phyloP scores from a whole-genome alignment of 2,113 vertebrate species.

The Syrmaticus mikado region DNA sequence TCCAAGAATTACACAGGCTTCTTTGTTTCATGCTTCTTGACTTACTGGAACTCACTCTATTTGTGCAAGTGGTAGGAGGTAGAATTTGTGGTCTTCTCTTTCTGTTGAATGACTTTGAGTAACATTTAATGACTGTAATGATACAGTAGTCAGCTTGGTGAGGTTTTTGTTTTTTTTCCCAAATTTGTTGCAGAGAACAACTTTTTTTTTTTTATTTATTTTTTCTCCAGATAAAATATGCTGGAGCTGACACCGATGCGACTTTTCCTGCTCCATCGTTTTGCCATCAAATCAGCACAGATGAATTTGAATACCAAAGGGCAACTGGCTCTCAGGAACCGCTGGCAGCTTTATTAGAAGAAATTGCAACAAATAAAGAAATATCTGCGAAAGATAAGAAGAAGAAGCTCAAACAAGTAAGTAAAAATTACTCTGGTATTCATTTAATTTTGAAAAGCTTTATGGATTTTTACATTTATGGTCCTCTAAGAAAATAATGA shows the following conservation, averaged over 20 bases:
- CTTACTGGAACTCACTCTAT: not conserved
- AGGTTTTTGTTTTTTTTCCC: not conserved
- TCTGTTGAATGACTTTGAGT: not conserved
- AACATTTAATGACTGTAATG: not conserved
- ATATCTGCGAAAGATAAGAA: conserved; percentile 87
- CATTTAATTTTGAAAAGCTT: not conserved
- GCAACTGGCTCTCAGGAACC: conserved; percentile 76
- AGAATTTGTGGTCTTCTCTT: not conserved
- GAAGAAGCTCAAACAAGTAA: conserved; percentile 87
- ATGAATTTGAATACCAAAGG: conserved; percentile 84
- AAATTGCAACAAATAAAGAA: conserved; percentile 80
- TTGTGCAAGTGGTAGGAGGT: not conserved
- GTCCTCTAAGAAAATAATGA: not conserved
- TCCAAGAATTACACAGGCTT: not conserved
- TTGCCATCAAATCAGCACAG: conserved; percentile 79
- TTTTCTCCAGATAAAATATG: conserved; percentile 84
- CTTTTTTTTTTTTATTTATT: not conserved
- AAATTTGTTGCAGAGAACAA: not conserved
- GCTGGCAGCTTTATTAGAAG: conserved; percentile 80
- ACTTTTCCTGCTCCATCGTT: conserved; percentile 72
- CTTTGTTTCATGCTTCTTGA: not conserved
- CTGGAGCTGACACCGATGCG: conserved; percentile 80
- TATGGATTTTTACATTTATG: not conserved
- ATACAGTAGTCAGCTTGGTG: not conserved
- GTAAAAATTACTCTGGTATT: conserved; percentile 1